A percentile compares a stretch with the other conserved stretches of the same genome.
These are phyloP conservation scores for Sarcophilus harrisii DNA, from an alignment of 2,797 vertebrate genomes.

Conservation along the genomic window DNA sequence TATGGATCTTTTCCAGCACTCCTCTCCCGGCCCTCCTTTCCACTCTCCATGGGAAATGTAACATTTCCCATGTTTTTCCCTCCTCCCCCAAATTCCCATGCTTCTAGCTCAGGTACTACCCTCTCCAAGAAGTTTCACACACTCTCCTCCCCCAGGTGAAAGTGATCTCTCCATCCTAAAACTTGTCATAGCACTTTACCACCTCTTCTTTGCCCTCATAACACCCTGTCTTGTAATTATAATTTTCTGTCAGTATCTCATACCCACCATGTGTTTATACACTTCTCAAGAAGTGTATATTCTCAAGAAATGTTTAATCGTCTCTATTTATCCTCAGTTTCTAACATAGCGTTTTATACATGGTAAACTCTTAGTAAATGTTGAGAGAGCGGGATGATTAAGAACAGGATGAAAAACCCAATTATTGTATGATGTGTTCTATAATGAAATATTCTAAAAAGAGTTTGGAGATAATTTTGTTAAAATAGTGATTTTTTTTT, in stretches of 20 bases:
- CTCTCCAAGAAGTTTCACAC: not conserved
- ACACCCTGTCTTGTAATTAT: not conserved
- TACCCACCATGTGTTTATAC: not conserved
- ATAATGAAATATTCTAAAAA: not conserved
- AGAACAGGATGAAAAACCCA: not conserved
- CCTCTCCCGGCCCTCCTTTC: not conserved
- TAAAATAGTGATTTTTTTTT: not conserved
- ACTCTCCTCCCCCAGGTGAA: not conserved
- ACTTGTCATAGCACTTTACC: not conserved
- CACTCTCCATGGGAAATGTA: not conserved
- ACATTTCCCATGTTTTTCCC: not conserved
- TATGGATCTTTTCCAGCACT: not conserved
- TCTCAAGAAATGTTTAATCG: not conserved
- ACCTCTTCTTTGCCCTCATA: not conserved
- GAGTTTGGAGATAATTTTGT: not conserved
- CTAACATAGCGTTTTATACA: not conserved
- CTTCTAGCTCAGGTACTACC: not conserved
- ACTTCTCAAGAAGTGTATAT: not conserved
- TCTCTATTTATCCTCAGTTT: not conserved
- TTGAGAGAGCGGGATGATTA: not conserved
- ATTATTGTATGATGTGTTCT: not conserved
- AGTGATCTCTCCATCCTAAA: not conserved
- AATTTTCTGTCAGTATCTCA: not conserved
- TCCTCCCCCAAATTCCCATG: not conserved
- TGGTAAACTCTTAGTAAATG: not conserved